These are phyloP conservation scores for Dasysyrphus albostriatus DNA, from an alignment of 2,888 invertebrate species.

Conservation along the genomic window DNA sequence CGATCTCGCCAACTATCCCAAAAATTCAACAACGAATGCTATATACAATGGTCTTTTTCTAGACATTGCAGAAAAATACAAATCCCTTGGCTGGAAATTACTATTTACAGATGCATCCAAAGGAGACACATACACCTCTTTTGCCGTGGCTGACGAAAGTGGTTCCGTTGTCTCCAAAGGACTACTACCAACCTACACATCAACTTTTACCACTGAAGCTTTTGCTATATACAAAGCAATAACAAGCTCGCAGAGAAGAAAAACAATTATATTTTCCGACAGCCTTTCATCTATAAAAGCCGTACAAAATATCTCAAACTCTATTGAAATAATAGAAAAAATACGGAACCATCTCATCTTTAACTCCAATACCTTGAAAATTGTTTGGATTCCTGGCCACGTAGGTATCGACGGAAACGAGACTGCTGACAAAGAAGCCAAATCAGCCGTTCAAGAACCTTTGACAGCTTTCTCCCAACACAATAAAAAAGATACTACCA, in stretches of 20 bases:
- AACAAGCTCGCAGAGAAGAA: background rate
- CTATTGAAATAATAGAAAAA: slow-evolving; percentile 15
- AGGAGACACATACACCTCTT: slow-evolving; percentile 6
- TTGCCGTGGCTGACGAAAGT: background rate
- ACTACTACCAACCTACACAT: background rate
- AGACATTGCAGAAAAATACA: slow-evolving; percentile 9
- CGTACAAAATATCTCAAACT: slow-evolving; percentile 7
- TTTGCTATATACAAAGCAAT: slow-evolving; percentile 21
- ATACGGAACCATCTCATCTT: slow-evolving; percentile 12
- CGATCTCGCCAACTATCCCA: slow-evolving; percentile 23
- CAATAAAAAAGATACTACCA: too few species aligned
- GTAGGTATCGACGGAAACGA: too few species aligned
- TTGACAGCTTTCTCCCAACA: too few species aligned
- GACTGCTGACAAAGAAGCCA: too few species aligned
- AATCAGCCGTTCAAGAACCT: too few species aligned
- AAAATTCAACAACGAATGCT: slow-evolving; percentile 19
- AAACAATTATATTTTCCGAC: slow-evolving; percentile 23
- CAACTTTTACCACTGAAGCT: background rate
- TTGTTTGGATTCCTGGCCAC: slow-evolving; percentile 13
- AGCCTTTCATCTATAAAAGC: slow-evolving; percentile 16
- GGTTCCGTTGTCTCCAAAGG: background rate
- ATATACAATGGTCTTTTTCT: slow-evolving; percentile 22
- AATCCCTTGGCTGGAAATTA: background rate
- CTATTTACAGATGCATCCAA: slow-evolving; percentile 34
- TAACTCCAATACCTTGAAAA: slow-evolving; percentile 7